These are phyloP conservation scores for Cariama cristata DNA, from an alignment of 2,113 vertebrate species.

Conservation along the genomic window DNA sequence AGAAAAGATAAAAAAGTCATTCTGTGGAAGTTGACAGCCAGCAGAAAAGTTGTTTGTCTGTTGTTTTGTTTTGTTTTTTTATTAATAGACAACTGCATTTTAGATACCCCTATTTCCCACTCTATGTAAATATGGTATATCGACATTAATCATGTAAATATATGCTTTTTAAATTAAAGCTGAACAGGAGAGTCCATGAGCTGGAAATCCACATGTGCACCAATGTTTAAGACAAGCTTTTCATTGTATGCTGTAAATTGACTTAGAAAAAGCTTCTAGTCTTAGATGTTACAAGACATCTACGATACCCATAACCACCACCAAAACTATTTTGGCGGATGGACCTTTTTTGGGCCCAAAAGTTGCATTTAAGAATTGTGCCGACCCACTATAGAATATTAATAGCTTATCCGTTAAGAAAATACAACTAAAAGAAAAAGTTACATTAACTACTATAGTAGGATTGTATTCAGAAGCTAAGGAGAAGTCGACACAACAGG, in stretches of 20 bases:
- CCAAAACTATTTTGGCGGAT: conserved; percentile 54
- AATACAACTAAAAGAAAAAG: conserved; percentile 74
- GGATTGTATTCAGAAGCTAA: conserved; percentile 73
- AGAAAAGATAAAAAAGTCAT: conserved; percentile 78
- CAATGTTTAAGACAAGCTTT: conserved; percentile 74
- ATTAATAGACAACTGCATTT: conserved; percentile 65
- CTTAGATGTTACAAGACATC: conserved; percentile 42
- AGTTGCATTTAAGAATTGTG: conserved; percentile 66
- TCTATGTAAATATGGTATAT: conserved; percentile 78
- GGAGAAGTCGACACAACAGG: conserved; percentile 88
- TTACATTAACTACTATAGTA: conserved; percentile 71
- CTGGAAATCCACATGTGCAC: conserved; percentile 87
- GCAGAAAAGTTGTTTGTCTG: conserved; percentile 23
- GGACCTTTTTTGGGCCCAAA: conserved; percentile 70
- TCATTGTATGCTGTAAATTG: conserved; percentile 57
- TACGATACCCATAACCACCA: conserved; percentile 51
- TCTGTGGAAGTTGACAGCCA: neutral
- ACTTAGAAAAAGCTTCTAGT: conserved; percentile 66
- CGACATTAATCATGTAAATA: conserved; percentile 78
- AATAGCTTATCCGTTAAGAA: conserved; percentile 71
- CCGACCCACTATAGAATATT: conserved; percentile 58
- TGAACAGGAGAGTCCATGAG: conserved; percentile 86
- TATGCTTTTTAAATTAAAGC: conserved; percentile 82
- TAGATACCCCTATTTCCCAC: conserved; percentile 76
- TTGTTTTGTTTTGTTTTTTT: neutral